phyloP scores from a whole-genome alignment of 2,888 invertebrate species.

The Pomacea canaliculata region DNA sequence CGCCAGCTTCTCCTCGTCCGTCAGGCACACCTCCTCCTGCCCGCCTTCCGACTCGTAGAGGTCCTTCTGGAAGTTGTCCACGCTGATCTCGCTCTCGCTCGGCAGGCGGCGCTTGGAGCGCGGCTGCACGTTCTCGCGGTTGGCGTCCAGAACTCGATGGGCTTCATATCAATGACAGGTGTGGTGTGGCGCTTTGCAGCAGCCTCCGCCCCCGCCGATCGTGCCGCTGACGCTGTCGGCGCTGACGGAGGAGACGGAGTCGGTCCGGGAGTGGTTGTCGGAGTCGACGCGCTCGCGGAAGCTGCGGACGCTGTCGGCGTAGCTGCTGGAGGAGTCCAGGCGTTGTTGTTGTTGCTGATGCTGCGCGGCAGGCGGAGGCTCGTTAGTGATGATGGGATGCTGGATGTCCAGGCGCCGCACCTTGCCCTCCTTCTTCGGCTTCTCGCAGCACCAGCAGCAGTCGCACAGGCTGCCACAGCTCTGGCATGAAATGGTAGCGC shows the following conservation, averaged over 20 bases:
- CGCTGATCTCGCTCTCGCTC: conserved; percentile 67
- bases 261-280: conserved; percentile 58
- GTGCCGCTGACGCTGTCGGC: conserved; percentile 58
- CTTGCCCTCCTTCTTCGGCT: conserved; percentile 43
- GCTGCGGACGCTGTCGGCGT: conserved; percentile 50
- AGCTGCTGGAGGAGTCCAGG: conserved; percentile 56
- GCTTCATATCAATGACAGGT: conserved; percentile 69
- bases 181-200: conserved; percentile 57
- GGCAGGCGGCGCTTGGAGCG: conserved; percentile 57
- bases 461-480: conserved; percentile 49
- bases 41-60: conserved; percentile 61
- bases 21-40: conserved; percentile 44
- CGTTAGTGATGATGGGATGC: conserved; percentile 48
- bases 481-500: conserved; percentile 51
- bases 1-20: conserved; percentile 66
- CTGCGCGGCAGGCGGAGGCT: neutral
- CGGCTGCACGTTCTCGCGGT: conserved; percentile 67
- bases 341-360: conserved; percentile 26
- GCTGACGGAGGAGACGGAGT: conserved; percentile 56
- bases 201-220: conserved; percentile 45
- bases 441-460: conserved; percentile 47
- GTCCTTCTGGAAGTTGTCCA: conserved; percentile 68
- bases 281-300: conserved; percentile 61
- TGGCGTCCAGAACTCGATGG: conserved; percentile 70
- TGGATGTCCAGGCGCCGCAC: conserved; percentile 61